Base-by-base conservation (phyloP, 2,888 invertebrate genomes). In the Caenorhabditis auriculariae region DNA sequence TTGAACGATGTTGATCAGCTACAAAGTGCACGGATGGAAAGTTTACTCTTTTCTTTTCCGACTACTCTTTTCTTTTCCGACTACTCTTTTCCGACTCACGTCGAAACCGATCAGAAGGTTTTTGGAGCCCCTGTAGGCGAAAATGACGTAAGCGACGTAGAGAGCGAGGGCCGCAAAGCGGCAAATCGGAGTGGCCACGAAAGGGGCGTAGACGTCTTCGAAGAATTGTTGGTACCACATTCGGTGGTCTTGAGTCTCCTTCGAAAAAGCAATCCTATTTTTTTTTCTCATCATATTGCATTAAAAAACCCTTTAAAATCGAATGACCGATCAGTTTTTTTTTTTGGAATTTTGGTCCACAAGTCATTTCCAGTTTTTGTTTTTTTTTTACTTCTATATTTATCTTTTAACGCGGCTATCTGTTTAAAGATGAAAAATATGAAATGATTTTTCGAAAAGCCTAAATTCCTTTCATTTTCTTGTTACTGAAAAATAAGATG, bases 181-280 rank as follows among this genome's bases (percentile, higher is more conserved):
- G 0, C 61, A 26, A 19, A 48, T 54, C 0, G 58, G 54, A 39
- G 62, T 51, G 2, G 66, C 45, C 42, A 75, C 63, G 44, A 75
- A 71, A 3, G 69, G 71, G 0, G 64, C 73, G 26, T 64, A 75
- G 23, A 23, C 43, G 41, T 75, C 76, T 46, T 75, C 76, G 54
- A 76, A 76, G 37, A 75, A 72, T 17, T 60, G 45, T 46, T 76
- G 76, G 46, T 76, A 76, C 77, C 77, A 77, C 55, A 75, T 63
- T 15, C 65, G 48, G 5, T 28, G 32, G 27, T 60, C 60, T 35
- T 74, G 23, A 23, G 15, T 28, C 24, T 43, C 12, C 15, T 29
- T n/a, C n/a, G n/a, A n/a, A n/a, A n/a, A 12, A 7, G 19, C 17
- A 12, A n/a, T 12, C 7, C 9, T 41, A 7, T n/a, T 23, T 26